Percentiles rank a stretch among this genome's conserved stretches.
Evolutionary conservation across 2,113 vertebrate genomes (phyloP).

Genomic region (Acanthisitta chloris): DNA sequence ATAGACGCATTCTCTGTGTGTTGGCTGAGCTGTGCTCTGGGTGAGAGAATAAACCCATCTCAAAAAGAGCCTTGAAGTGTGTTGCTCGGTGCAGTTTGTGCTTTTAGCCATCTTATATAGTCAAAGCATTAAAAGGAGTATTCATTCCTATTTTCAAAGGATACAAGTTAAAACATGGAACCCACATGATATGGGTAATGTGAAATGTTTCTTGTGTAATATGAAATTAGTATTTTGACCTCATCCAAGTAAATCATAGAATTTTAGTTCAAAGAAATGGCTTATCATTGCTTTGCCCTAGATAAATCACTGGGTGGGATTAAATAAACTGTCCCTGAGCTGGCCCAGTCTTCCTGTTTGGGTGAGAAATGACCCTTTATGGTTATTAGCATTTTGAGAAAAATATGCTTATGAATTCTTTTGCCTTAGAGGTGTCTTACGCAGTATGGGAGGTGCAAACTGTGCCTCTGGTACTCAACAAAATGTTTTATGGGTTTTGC

Average conservation of each 20-base stretch:
- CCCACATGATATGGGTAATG: fast-evolving
- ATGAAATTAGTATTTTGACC: background rate
- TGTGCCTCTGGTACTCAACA: background rate
- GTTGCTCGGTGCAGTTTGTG: background rate
- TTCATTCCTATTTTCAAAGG: background rate
- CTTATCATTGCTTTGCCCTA: background rate
- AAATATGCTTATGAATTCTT: background rate
- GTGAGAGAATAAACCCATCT: background rate
- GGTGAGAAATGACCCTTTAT: background rate
- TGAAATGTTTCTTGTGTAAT: background rate
- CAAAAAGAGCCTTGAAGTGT: background rate
- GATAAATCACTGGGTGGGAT: background rate
- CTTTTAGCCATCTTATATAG: background rate
- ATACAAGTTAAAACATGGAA: background rate
- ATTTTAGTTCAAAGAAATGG: background rate
- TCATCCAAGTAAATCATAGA: background rate
- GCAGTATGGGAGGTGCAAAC: background rate
- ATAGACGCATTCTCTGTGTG: background rate
- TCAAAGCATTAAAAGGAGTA: background rate
- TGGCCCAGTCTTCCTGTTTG: background rate
- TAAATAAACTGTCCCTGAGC: background rate
- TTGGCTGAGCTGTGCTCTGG: background rate
- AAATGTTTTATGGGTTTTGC: no score
- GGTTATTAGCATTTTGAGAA: background rate
- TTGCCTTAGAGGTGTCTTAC: background rate